Evolutionary conservation across 2,797 vertebrate genomes (phyloP).

Genomic region (Lerista edwardsae): DNA sequence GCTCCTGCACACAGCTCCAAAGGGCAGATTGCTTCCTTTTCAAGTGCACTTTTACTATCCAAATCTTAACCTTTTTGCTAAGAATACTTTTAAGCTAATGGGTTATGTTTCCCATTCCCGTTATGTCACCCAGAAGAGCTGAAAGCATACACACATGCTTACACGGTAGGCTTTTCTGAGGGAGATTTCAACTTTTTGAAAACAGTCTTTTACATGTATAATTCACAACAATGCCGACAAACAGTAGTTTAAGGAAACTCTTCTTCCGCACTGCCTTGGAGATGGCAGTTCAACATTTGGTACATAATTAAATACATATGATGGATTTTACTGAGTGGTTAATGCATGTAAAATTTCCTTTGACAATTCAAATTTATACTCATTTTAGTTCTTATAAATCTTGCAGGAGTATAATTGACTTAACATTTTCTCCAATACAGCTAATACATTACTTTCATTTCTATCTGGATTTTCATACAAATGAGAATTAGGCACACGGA

Average conservation of each 20-base stretch:
- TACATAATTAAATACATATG: slow-evolving; percentile 80
- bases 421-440: slow-evolving; percentile 69
- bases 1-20: not conserved
- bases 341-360: slow-evolving; percentile 80
- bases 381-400: slow-evolving; percentile 83
- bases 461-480: slow-evolving; percentile 73
- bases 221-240: slow-evolving; percentile 55
- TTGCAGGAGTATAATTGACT: slow-evolving; percentile 80
- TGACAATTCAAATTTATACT: slow-evolving; percentile 82
- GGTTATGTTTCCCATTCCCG: not conserved
- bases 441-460: slow-evolving; percentile 76
- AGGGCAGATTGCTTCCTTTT: not conserved
- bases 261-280: slow-evolving; percentile 58
- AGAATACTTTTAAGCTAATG: not conserved
- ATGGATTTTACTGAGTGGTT: slow-evolving; percentile 76
- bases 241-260: slow-evolving; percentile 44
- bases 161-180: not conserved
- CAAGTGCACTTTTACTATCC: not conserved
- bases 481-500: slow-evolving; percentile 63
- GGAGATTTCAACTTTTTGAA: slow-evolving; percentile 42
- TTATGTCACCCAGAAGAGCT: not conserved
- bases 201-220: slow-evolving; percentile 44
- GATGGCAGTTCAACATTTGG: slow-evolving; percentile 67
- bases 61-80: not conserved
- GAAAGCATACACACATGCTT: not conserved